Base-by-base conservation (phyloP, 2,113 vertebrate genomes). In the Platichthys flesus region DNA sequence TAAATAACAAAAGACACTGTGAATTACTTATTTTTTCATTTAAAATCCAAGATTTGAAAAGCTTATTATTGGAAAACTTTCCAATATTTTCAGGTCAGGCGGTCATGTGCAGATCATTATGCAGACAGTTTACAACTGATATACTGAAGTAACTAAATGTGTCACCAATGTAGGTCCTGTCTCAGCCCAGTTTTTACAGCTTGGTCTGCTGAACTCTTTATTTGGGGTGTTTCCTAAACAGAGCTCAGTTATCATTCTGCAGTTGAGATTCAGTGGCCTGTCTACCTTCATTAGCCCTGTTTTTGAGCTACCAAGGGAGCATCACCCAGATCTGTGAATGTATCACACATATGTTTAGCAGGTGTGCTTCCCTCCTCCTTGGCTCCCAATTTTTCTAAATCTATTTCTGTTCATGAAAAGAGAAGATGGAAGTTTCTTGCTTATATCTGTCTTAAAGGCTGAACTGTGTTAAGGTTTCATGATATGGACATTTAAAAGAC, bases 221-320 rank as follows among this genome's bases (percentile, higher is more conserved):
- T 37, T 35, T 78, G 75, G 84, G 70, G 42, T 76, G 58, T 69
- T 88, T 82, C 83, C 74, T 87, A 88, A 87, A 90, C 77, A 64
- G 62, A 76, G 85, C 79, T 85, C 68, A 79, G 85, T 87, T 85
- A 90, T 91, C 86, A 82, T 85, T 76, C 67, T 84, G 77, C 74
- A 55, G 74, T 89, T 61, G 51, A 80, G 82, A 84, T 88, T 88
- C 83, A 84, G 79, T 49, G 2, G 67, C 79, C 75, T 77, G 81
- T 89, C 79, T 78, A 49, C 77, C 74, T 84, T 88, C 85, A 88
- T 90, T 91, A 90, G 78, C 78, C 82, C 71, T 83, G 68, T 74
- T 88, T 87, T 79, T 74, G 70, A 67, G 56, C 61, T 81, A 84
- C 85, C 73, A 65, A 45, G 59, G 42, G 77, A 72, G 58, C 54